A percentile compares a stretch with the other conserved stretches of the same genome.
Evolutionary conservation across 2,797 vertebrate species (phyloP).

Genomic region (Apogon hyalosoma): DNA sequence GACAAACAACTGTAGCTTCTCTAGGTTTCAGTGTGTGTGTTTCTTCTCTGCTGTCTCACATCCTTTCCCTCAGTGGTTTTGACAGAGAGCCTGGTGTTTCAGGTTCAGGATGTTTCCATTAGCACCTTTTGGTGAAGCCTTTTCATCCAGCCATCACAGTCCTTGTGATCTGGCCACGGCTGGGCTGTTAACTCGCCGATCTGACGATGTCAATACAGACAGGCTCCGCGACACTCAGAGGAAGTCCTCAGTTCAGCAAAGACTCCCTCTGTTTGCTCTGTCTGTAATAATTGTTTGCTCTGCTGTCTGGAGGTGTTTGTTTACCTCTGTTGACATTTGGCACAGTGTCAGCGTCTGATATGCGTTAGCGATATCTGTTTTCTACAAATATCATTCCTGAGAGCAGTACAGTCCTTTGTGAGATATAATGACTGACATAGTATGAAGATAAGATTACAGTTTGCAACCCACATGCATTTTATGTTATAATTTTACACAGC

Average conservation of each 20-base stretch:
- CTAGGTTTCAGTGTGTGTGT: constrained; percentile 20
- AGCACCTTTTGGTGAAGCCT: constrained; percentile 73
- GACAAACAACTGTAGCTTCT: constrained; percentile 44
- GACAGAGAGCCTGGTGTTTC: constrained; percentile 49
- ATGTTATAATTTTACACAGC: constrained; percentile 18
- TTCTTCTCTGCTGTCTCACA: constrained; percentile 37
- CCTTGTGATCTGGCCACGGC: constrained; percentile 61
- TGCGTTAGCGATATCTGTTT: constrained; percentile 18
- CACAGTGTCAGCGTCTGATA: constrained; percentile 41
- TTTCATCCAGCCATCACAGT: constrained; percentile 62
- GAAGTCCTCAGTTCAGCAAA: constrained; percentile 52
- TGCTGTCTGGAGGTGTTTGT: constrained; percentile 59
- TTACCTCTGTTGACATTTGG: constrained; percentile 62
- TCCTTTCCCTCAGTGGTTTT: constrained; percentile 25
- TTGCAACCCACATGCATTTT: not conserved
- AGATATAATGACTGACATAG: constrained; percentile 13
- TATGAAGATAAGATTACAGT: constrained; percentile 3
- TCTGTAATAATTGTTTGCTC: constrained; percentile 55
- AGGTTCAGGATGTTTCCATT: constrained; percentile 68
- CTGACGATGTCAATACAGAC: constrained; percentile 45
- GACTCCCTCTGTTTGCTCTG: constrained; percentile 20
- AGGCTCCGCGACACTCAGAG: constrained; percentile 26
- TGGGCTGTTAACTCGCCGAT: constrained; percentile 50
- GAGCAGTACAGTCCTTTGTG: constrained; percentile 10
- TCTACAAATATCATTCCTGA: constrained; percentile 21